These are phyloP conservation scores for Tarsius wallacei DNA, from an alignment of 2,797 vertebrate genomes.

Conservation along the genomic window DNA sequence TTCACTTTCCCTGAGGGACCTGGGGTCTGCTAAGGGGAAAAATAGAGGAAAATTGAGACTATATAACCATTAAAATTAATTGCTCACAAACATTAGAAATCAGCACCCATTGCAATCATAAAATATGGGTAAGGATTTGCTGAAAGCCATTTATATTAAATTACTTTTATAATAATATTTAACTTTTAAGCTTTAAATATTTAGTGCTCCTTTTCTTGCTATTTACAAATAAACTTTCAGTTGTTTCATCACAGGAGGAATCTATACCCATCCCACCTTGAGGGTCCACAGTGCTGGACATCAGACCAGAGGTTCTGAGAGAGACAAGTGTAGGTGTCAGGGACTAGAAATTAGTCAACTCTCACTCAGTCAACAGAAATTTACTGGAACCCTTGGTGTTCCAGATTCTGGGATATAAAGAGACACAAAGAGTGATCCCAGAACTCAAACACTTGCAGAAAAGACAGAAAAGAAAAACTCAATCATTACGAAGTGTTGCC, in stretches of 20 bases:
- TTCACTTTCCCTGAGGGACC: slow-evolving; percentile 84
- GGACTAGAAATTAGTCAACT: background rate
- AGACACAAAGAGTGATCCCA: background rate
- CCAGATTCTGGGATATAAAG: background rate
- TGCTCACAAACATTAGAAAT: slow-evolving; percentile 90
- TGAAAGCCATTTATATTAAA: slow-evolving; percentile 92
- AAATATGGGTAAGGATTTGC: slow-evolving; percentile 91
- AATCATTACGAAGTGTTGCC: background rate
- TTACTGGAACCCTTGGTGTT: background rate
- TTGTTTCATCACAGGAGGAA: slow-evolving; percentile 60
- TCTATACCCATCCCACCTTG: background rate
- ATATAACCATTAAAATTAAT: slow-evolving; percentile 91
- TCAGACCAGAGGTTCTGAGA: slow-evolving; percentile 12
- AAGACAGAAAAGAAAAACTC: background rate
- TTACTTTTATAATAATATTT: slow-evolving; percentile 93
- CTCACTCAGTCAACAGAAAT: background rate
- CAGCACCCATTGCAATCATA: slow-evolving; percentile 88
- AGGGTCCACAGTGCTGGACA: background rate
- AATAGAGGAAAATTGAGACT: slow-evolving; percentile 80
- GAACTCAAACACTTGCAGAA: slow-evolving; percentile 5
- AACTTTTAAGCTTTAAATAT: slow-evolving; percentile 91
- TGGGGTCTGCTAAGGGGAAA: slow-evolving; percentile 75
- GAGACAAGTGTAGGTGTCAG: background rate
- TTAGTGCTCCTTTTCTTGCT: slow-evolving; percentile 87
- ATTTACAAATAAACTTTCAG: slow-evolving; percentile 78